Percentiles rank a stretch among this genome's conserved stretches.
phyloP scores from a whole-genome alignment of 2,888 invertebrate genomes.

The Adelognathus sp. region DNA sequence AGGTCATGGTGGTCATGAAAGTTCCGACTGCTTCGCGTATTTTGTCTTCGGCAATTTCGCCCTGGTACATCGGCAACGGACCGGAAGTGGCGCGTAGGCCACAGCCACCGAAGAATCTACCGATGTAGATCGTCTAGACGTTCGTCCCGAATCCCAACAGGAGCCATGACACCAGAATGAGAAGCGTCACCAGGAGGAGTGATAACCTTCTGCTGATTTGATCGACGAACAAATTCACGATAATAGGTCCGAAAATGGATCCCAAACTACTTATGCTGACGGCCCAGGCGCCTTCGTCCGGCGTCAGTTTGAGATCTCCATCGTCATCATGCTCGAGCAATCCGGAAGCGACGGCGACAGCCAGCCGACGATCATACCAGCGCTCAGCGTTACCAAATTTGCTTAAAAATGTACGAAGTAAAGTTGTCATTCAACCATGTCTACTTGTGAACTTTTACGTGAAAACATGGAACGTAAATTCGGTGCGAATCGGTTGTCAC shows the following conservation, averaged over 20 bases:
- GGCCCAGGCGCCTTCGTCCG: neutral
- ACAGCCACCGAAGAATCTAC: conserved; percentile 22
- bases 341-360: no score
- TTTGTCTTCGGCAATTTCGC: conserved; percentile 34
- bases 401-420: no score
- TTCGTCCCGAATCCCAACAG: neutral
- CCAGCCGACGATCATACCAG: conserved; percentile 17
- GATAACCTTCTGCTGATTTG: conserved; percentile 34
- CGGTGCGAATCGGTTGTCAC: no score
- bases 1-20: no score
- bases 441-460: no score
- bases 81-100: neutral
- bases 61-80: conserved; percentile 28
- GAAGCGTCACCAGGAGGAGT: neutral
- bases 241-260: conserved; percentile 22
- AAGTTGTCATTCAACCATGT: no score
- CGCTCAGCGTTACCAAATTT: conserved; percentile 8
- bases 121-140: neutral
- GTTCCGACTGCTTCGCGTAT: conserved; percentile 29
- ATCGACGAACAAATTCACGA: conserved; percentile 5
- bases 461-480: no score
- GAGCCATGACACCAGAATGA: conserved; percentile 12
- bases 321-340: no score
- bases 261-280: conserved; percentile 13
- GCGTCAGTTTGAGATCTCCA: no score